Evolutionary conservation across 1,140 invertebrate genomes (phyloP), one percentile per base, ranked within the genome.

Genomic region (Zaprionus taronus): DNA sequence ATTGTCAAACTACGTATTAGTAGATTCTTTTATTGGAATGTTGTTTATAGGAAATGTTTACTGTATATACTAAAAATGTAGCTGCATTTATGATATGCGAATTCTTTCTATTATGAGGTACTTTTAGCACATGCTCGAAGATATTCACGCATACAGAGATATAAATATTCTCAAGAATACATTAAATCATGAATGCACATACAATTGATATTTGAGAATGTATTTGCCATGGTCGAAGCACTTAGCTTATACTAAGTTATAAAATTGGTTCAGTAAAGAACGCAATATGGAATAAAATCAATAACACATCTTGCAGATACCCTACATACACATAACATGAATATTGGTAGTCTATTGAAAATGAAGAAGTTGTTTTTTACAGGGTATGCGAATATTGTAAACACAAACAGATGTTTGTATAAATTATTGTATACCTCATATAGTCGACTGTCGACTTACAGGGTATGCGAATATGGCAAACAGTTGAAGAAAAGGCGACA

Each of bases 241-340:
- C 80, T 89, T 89, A 74, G 81, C 81, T 28, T 80, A 63, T 47
- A 75, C 68, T 74, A 64, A 73, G 73, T 80, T 80, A 80, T 83
- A 78, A 83, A 69, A 72, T 87, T 60, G 49, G 77, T 81, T 69
- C 78, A 63, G 71, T 61, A 73, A 73, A 83, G 66, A 77, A 80
- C 73, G 64, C 76, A 71, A 15, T 22, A 55, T 22, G 9, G 7
- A 64, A 17, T 12, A 47, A 55, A 47, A 22, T 47, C 22, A 38
- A 62, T 20, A 15, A 26, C 12, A 14, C 5, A 6, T 14, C 26
- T 22, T 14, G 38, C 5, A 20, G 5, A n/a, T 57, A 49, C 51
- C 51, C 69, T 57, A 31, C n/a, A 5, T 11, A 22, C 22, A 2
- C 1, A 28, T 17, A 56, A 26, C 20, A 14, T 24, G 11, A 20